Percentiles rank a stretch among this genome's conserved stretches.
phyloP scores from a whole-genome alignment of 1,140 invertebrate species.

The Drosophila varians region DNA sequence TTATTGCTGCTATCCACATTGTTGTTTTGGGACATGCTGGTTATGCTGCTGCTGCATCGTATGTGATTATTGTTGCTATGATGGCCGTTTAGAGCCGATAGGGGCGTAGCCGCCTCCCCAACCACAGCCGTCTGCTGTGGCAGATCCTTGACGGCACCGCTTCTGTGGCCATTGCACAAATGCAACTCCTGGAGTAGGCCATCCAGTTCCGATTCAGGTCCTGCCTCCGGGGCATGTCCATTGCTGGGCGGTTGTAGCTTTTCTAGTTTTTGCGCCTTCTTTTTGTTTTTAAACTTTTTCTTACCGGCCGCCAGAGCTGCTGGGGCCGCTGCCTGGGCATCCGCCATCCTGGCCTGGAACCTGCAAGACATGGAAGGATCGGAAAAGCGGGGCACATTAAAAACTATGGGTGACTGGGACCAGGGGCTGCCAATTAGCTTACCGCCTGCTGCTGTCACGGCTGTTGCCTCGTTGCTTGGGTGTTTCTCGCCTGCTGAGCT shows the following conservation, averaged over 20 bases:
- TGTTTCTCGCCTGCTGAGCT: slow-evolving; percentile 11
- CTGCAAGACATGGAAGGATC: not conserved
- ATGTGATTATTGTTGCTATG: slow-evolving; percentile 67
- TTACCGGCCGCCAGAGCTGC: slow-evolving; percentile 46
- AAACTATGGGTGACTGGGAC: not conserved
- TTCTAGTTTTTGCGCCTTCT: slow-evolving; percentile 45
- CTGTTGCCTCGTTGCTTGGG: not conserved
- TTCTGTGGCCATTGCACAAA: slow-evolving; percentile 52
- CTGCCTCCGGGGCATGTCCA: slow-evolving; percentile 26
- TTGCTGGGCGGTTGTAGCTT: slow-evolving; percentile 30
- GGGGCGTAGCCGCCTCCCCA: slow-evolving; percentile 1
- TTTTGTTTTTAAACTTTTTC: slow-evolving; percentile 67
- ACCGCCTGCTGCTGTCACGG: not conserved
- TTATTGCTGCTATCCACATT: slow-evolving; percentile 32
- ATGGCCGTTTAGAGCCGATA: slow-evolving; percentile 53
- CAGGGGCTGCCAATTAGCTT: not conserved
- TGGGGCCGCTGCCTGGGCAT: slow-evolving; percentile 50
- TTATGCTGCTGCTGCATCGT: slow-evolving; percentile 33
- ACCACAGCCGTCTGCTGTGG: not conserved
- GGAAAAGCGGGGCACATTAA: not conserved
- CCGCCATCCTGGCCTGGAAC: slow-evolving; percentile 53
- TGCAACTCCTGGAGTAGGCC: slow-evolving; percentile 53
- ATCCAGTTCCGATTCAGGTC: slow-evolving; percentile 21
- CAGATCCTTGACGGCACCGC: not conserved
- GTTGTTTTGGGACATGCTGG: slow-evolving; percentile 29